Base-by-base conservation (phyloP, 2,888 invertebrate genomes). In the Drosophila nr. medialis region DNA sequence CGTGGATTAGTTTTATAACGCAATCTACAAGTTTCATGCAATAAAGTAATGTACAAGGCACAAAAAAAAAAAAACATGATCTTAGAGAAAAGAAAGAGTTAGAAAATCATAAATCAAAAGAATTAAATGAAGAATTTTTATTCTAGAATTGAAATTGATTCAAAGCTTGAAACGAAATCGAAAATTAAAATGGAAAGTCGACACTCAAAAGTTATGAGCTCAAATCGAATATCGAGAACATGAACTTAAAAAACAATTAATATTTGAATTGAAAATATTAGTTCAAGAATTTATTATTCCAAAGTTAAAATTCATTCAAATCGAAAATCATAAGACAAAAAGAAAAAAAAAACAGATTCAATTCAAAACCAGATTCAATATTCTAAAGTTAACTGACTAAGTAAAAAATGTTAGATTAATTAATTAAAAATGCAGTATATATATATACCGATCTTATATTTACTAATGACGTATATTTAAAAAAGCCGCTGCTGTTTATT, bases 11-110 rank as follows among this genome's bases (percentile, higher is more conserved):
- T 45, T 55, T 55, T 21, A 15, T 21, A 34, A 8, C 58, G 42
- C 30, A 58, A 59, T 70, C 53, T 69, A 38, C 50, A 70, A 54
- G 18, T 54, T 29, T 49, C 10, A 18, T 36, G 40, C 24, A 27
- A n/a, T n/a, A n/a, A n/a, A n/a, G n/a, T n/a, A n/a, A n/a, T n/a
- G n/a, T n/a, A n/a, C n/a, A n/a, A n/a, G n/a, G n/a, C n/a, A n/a
- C n/a, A n/a, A n/a, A n/a, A n/a, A n/a, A n/a, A n/a, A n/a, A n/a
- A n/a, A n/a, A n/a, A n/a, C n/a, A n/a, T n/a, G 21, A 42, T 42
- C 11, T 5, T 11, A 11, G 11, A 11, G 11, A 2, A 21, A 42
- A 42, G 11, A 42, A 42, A 2, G n/a, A 0, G n/a, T 40, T n/a
- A n/a, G 4, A 10, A 42, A 29, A 7, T 29, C 7, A 30, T 7